Base-by-base conservation (phyloP, 2,797 vertebrate genomes). In the Pelodytes ibericus region DNA sequence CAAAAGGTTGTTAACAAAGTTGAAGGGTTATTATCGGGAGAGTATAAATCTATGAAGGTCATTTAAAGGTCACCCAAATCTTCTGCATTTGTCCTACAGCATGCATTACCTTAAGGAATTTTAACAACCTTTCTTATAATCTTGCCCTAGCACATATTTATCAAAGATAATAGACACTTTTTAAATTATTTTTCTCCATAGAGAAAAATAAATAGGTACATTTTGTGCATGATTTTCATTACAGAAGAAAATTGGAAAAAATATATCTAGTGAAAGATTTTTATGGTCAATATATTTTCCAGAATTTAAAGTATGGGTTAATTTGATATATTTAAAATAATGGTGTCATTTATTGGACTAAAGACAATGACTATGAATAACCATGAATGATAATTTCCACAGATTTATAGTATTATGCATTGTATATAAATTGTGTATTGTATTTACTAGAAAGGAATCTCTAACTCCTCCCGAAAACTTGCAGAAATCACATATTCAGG, bases 11-110 rank as follows among this genome's bases (percentile, higher is more conserved):
- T 22, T 53, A 20, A 53, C n/a, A 53, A 20, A 20, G 18, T 53
- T 53, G 49, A 53, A 53, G 18, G 49, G 49, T 53, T 53, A 53
- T 53, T 53, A 53, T 53, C 0, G 4, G 4, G 49, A 16, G 6
- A 24, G 22, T 53, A 53, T 24, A 53, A 24, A 53, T 53, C 2
- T 2, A 5, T 22, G 4, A 53, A 22, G 49, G 49, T 53, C 20
- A 53, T 53, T 53, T 53, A 53, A 53, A 53, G 20, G 49, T 53
- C 49, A 53, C 49, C 16, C 22, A 20, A 53, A 20, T 39, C 13
- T 24, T 53, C 4, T 53, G 49, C 49, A 53, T 58, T 31, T 74
- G 72, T 59, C 49, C 51, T 59, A 47, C 49, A 30, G 47, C 29
- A 68, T 9, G 36, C 11, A 29, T 41, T 27, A 29, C 31, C 5